Evolutionary conservation across 2,888 invertebrate genomes (phyloP).

Genomic region (Leistus spinibarbis): DNA sequence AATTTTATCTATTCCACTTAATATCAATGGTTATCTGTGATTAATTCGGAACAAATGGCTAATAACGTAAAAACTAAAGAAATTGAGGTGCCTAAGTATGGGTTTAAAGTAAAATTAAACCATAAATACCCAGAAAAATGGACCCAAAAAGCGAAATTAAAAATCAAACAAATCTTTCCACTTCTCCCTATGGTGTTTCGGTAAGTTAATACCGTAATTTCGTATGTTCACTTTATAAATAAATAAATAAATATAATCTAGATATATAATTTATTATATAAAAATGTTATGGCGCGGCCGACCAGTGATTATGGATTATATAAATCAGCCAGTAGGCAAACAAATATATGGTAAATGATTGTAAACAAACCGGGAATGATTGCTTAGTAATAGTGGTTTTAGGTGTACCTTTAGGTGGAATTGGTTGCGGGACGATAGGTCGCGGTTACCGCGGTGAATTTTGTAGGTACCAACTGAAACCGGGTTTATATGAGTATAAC

Average conservation of each 20-base stretch:
- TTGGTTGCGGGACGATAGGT: constrained; percentile 85
- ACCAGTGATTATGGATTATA: constrained; percentile 80
- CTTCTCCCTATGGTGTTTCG: constrained; percentile 74
- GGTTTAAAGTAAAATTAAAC: constrained; percentile 75
- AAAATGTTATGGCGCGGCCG: constrained; percentile 67
- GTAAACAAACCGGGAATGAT: neutral
- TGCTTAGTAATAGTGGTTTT: constrained; percentile 41
- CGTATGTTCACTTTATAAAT: constrained; percentile 32
- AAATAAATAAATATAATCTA: constrained; percentile 58
- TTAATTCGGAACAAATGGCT: too few relatives aligned
- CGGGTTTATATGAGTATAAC: constrained; percentile 87
- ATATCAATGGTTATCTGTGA: too few relatives aligned
- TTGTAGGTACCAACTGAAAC: constrained; percentile 87
- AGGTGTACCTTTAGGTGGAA: constrained; percentile 86
- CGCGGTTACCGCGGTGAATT: constrained; percentile 92
- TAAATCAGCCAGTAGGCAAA: constrained; percentile 72
- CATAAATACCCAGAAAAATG: constrained; percentile 78
- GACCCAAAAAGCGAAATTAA: constrained; percentile 69
- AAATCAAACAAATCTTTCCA: constrained; percentile 71
- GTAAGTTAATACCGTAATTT: constrained; percentile 55
- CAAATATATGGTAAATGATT: constrained; percentile 79
- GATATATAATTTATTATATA: constrained; percentile 75
- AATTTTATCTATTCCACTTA: neutral
- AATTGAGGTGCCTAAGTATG: constrained; percentile 64
- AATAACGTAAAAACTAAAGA: constrained; percentile 4